phyloP scores from a whole-genome alignment of 2,113 vertebrate genomes.

The Glareola pratincola region DNA sequence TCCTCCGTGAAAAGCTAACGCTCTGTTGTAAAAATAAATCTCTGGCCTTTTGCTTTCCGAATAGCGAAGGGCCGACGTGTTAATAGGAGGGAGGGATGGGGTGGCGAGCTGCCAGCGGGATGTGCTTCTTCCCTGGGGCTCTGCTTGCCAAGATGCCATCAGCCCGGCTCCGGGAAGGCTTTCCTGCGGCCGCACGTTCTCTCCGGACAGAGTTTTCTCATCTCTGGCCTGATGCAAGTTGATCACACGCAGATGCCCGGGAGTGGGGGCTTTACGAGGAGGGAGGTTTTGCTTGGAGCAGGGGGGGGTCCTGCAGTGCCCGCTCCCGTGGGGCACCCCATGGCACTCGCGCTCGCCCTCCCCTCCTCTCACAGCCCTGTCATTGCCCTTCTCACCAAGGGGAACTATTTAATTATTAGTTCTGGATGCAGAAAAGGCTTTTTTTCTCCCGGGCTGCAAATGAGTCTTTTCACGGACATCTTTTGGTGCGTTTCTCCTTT shows the following conservation, averaged over 20 bases:
- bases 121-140: background rate
- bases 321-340: background rate
- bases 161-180: background rate
- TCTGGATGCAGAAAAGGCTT: background rate
- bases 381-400: background rate
- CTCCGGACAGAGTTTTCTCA: background rate
- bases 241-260: accelerated
- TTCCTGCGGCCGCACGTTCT: background rate
- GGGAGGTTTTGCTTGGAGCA: background rate
- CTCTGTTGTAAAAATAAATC: background rate
- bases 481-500: background rate
- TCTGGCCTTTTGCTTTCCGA: background rate
- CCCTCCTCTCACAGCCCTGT: accelerated
- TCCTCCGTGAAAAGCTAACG: background rate
- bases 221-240: background rate
- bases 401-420: background rate
- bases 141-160: background rate
- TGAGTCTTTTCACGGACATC: background rate
- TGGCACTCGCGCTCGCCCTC: accelerated
- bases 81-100: background rate
- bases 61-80: background rate
- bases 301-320: background rate
- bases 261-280: background rate
- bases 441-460: background rate
- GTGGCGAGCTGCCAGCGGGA: background rate